Base-by-base conservation (phyloP, 2,888 invertebrate genomes). In the Bembecia ichneumoniformis region DNA sequence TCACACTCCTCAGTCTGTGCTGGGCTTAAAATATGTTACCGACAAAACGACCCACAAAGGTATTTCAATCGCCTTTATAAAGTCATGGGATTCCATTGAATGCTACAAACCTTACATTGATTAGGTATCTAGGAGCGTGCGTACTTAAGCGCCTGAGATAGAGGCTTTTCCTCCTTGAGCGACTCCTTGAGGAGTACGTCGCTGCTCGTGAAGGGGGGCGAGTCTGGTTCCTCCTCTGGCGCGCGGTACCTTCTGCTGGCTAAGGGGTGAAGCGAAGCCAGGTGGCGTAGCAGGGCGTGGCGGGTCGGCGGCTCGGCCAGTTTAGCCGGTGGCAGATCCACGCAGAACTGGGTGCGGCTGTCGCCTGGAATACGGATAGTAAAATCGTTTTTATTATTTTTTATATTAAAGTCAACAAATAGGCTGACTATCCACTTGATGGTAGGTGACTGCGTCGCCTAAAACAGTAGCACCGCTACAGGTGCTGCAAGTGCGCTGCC, bases 121-220 rank as follows among this genome's bases (percentile, higher is more conserved):
- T 40, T 40, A 40, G 13, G 13, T 40, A 13, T 72, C 68, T 82
- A 82, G 53, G 83, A 84, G 20, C 81, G 58, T 3, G 84, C 84
- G 58, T 72, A 84, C 61, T 80, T 82, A 28, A 83, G 66, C 2
- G 84, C 84, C 49, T 69, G 67, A n/a, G 60, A 61, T n/a, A 68
- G 71, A 0, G 83, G 82, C 51, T 84, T 84, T 64, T 84, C 84
- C 48, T 80, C 72, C 53, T 77, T 77, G 51, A 86, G 59, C 3
- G 82, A 83, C 0, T 83, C 80, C 51, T 84, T 84, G 35, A 83
- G 63, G 1, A 77, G 68, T 34, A 79, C 53, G 49, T 81, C 79
- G 0, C 80, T 77, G 60, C 58, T 57, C 63, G 65, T 64, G 2
- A 62, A 53, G 11, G 62, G 56, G 0, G 59, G 56, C 13, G 51